These are phyloP conservation scores for Protodeltote pygarga DNA, from an alignment of 2,888 invertebrate genomes.

Conservation along the genomic window DNA sequence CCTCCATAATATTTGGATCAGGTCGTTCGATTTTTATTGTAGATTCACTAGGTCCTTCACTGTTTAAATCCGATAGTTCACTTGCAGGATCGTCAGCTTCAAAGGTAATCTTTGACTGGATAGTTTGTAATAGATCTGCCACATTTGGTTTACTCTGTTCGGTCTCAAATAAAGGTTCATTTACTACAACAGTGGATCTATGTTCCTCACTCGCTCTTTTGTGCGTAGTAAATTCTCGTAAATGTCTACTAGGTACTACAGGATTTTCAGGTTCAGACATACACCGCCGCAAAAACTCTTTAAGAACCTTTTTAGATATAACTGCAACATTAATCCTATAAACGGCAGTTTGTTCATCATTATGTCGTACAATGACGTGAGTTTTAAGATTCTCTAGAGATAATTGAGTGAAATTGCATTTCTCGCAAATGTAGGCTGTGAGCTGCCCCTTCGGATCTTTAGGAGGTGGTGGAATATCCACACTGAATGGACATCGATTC, in stretches of 20 bases:
- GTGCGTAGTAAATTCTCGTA: conserved; percentile 53
- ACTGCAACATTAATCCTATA: conserved; percentile 74
- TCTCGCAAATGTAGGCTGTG: conserved; percentile 89
- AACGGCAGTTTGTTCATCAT: conserved; percentile 78
- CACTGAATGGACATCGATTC: conserved; percentile 65
- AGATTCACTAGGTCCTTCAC: conserved; percentile 29
- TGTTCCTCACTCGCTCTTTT: conserved; percentile 52
- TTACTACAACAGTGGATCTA: too few species aligned
- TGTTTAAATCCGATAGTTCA: conserved; percentile 31
- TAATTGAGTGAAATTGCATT: conserved; percentile 92
- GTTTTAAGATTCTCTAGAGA: conserved; percentile 86
- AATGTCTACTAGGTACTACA: conserved; percentile 60
- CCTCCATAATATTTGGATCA: conserved; percentile 37
- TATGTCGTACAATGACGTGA: conserved; percentile 88
- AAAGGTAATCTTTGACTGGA: conserved; percentile 72
- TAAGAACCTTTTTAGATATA: conserved; percentile 64
- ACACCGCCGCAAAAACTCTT: conserved; percentile 47
- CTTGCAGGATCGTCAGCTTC: conserved; percentile 63
- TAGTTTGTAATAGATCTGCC: conserved; percentile 29
- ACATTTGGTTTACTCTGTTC: conserved; percentile 5
- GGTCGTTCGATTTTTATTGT: conserved; percentile 37
- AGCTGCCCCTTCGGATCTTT: conserved; percentile 72
- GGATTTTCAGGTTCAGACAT: conserved; percentile 46
- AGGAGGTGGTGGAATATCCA: conserved; percentile 78
- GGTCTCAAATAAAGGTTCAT: conserved; percentile 23